These are phyloP conservation scores for Megaceryle torquata DNA, from an alignment of 2,113 vertebrate species.

Conservation along the genomic window DNA sequence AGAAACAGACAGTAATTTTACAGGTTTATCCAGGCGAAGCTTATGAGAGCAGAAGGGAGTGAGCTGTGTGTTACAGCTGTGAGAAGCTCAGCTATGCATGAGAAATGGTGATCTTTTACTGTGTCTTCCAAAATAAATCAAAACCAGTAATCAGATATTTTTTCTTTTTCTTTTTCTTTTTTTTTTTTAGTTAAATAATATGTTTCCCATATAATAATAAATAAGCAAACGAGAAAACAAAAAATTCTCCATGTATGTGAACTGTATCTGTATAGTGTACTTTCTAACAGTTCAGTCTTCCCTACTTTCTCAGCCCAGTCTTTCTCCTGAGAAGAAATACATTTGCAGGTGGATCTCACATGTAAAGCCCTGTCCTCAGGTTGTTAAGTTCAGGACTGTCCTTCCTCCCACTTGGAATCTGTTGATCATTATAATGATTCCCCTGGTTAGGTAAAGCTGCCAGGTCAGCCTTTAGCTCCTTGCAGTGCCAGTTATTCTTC, in stretches of 20 bases:
- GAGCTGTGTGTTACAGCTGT: not conserved
- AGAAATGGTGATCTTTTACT: not conserved
- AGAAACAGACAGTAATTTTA: not conserved
- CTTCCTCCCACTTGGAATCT: not conserved
- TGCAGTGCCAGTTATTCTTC: not conserved
- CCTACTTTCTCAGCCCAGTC: not conserved
- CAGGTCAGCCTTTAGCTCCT: not conserved
- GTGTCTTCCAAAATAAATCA: not conserved
- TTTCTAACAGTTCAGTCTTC: not conserved
- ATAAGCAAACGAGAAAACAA: not conserved
- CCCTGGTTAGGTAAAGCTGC: not conserved
- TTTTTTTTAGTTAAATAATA: too few species aligned
- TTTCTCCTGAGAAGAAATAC: not conserved
- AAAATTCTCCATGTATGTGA: not conserved
- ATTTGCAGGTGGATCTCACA: not conserved
- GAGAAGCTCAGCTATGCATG: not conserved
- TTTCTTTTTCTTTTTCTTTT: too few species aligned
- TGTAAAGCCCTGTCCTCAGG: not conserved
- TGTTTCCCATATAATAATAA: too few species aligned
- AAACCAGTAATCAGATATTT: not conserved
- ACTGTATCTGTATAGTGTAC: not conserved
- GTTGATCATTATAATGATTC: not conserved
- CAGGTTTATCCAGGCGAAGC: not conserved
- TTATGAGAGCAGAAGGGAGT: not conserved
- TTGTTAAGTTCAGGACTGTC: not conserved